Evolutionary conservation across 2,113 vertebrate species (phyloP).

Genomic region (Microtus pennsylvanicus): DNA sequence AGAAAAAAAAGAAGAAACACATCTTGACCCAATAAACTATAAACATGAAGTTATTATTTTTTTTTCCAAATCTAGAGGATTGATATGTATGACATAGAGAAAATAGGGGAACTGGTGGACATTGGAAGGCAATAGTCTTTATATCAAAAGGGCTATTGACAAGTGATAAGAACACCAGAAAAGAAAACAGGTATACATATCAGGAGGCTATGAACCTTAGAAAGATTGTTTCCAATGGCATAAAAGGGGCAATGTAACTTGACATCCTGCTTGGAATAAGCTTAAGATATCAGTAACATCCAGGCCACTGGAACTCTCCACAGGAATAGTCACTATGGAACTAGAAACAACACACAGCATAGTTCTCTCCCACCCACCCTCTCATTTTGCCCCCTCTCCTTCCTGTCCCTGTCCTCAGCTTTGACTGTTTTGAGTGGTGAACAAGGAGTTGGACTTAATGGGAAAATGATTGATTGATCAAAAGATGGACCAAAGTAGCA

Average conservation of each 20-base stretch:
- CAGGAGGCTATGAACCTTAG: neutral
- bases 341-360: neutral
- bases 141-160: neutral
- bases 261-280: neutral
- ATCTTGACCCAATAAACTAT: neutral
- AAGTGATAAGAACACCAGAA: neutral
- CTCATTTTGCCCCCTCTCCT: neutral
- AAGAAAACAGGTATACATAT: neutral
- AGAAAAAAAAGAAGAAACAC: neutral
- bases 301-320: neutral
- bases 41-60: neutral
- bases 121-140: neutral
- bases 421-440: conserved; percentile 92
- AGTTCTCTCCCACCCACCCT: neutral
- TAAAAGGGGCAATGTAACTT: neutral
- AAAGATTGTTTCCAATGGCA: neutral
- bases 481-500: conserved; percentile 93
- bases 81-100: neutral
- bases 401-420: neutral
- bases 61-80: neutral
- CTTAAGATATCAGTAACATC: neutral
- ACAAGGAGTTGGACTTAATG: conserved; percentile 80
- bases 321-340: conserved; percentile 5
- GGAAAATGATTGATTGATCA: conserved; percentile 90
- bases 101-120: neutral